Percentiles rank a stretch among this genome's conserved stretches.
These are phyloP conservation scores for Ranitomeya variabilis DNA, from an alignment of 2,113 vertebrate genomes.

Conservation along the genomic window DNA sequence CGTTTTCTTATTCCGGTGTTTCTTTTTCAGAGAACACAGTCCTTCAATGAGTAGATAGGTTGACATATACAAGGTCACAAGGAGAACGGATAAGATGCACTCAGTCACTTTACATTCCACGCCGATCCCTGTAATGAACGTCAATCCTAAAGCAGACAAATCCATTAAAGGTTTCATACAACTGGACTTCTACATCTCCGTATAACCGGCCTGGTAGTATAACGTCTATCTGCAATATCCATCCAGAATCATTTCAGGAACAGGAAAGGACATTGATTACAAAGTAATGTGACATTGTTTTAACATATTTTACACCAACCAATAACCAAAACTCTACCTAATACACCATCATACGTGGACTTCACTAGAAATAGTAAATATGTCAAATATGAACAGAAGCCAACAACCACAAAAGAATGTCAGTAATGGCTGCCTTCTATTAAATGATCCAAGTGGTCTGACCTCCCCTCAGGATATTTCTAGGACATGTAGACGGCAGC, in stretches of 20 bases:
- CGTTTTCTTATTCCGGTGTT: background rate
- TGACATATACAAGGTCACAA: conserved; percentile 8
- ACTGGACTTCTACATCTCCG: background rate
- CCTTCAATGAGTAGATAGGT: background rate
- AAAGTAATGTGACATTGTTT: background rate
- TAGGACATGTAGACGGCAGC: background rate
- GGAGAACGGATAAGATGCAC: background rate
- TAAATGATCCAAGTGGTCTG: conserved; percentile 3
- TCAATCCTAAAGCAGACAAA: background rate
- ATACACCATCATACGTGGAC: background rate
- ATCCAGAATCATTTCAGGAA: background rate
- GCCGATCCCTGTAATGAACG: background rate
- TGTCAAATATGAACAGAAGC: background rate
- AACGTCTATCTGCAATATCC: background rate
- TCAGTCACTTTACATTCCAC: conserved; percentile 4
- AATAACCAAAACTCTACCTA: background rate
- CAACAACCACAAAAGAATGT: background rate
- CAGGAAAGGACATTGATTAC: background rate
- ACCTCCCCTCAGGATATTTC: conserved; percentile 36
- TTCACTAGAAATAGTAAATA: background rate
- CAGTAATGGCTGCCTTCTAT: background rate
- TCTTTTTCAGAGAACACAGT: background rate
- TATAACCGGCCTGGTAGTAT: background rate
- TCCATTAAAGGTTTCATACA: background rate
- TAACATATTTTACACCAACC: background rate